Evolutionary conservation across 1,140 invertebrate species (phyloP), one percentile per base, ranked within the genome.

Genomic region (Diorhabda carinulata): DNA sequence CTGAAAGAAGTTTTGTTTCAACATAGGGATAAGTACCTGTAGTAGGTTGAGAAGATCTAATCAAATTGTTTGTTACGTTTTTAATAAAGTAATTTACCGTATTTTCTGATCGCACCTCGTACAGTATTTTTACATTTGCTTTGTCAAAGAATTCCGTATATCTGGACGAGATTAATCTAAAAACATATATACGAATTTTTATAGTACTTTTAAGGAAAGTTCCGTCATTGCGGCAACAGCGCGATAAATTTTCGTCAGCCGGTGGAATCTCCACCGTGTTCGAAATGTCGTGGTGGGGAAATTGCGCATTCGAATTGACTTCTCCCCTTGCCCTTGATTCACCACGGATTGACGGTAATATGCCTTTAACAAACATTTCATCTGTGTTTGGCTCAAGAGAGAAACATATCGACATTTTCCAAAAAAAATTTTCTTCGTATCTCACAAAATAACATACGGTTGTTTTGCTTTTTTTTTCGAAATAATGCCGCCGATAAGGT

Each of bases 271-370:
- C 67, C 72, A 72, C 69, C 67, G 64, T 70, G 65, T 61, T 66
- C 57, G 58, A 44, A 65, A 65, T 69, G 67, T 42, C 47, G 69
- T 76, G 69, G 72, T 75, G 76, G 74, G 75, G 74, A 76, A 77
- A 78, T 76, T 78, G 77, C 77, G 77, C 77, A 78, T 78, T 78
- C 77, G 71, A 73, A 73, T 70, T 72, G 60, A 66, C 63, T 47
- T 64, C 67, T 64, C 71, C 67, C 74, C 71, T 70, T 64, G 64
- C 62, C 73, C 71, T 68, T 52, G 40, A 9, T 61, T 66, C 42
- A 65, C 68, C 68, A 52, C 47, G 2, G 47, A 6, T 40, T 62
- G 60, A 67, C 66, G 70, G 69, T 71, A 68, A 76, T 73, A 72
- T 73, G 66, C 68, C 73, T 73, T 70, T 72, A 74, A 70, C 73